These are phyloP conservation scores for Tachysurus vachellii DNA, from an alignment of 2,113 vertebrate genomes.

Conservation along the genomic window DNA sequence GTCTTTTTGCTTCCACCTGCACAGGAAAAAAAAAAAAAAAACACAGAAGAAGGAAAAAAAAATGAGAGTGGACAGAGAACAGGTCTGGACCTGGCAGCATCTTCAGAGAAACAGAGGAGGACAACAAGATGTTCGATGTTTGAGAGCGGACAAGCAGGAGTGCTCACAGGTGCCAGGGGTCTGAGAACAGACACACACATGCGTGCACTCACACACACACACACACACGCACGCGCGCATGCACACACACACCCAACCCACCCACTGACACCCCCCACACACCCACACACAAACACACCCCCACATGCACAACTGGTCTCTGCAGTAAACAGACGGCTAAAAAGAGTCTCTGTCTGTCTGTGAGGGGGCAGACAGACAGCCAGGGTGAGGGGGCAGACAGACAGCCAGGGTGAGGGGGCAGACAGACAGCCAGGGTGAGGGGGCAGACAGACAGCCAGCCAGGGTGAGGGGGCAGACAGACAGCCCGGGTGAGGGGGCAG, in stretches of 20 bases:
- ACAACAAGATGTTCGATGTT: not conserved
- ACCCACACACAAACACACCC: too few species aligned
- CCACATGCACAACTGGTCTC: not conserved
- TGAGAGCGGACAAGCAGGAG: conserved; percentile 20
- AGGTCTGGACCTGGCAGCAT: conserved; percentile 2
- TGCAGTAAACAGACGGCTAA: not conserved
- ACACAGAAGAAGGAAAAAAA: not conserved
- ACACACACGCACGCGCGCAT: not conserved
- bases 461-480: too few species aligned
- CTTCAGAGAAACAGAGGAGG: conserved; percentile 9
- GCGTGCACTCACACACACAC: not conserved
- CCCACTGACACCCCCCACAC: too few species aligned
- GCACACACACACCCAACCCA: too few species aligned
- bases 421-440: not conserved
- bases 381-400: not conserved
- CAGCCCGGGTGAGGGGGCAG: too few species aligned
- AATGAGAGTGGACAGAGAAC: not conserved
- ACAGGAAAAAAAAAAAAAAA: not conserved
- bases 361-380: not conserved
- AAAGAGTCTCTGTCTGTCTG: too few species aligned
- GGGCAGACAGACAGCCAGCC: too few species aligned
- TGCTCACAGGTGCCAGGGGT: conserved; percentile 52
- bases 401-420: not conserved
- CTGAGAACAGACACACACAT: not conserved
- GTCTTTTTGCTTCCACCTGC: conserved; percentile 7